Evolutionary conservation across 2,888 invertebrate species (phyloP).

Genomic region (Archips crataeganus): DNA sequence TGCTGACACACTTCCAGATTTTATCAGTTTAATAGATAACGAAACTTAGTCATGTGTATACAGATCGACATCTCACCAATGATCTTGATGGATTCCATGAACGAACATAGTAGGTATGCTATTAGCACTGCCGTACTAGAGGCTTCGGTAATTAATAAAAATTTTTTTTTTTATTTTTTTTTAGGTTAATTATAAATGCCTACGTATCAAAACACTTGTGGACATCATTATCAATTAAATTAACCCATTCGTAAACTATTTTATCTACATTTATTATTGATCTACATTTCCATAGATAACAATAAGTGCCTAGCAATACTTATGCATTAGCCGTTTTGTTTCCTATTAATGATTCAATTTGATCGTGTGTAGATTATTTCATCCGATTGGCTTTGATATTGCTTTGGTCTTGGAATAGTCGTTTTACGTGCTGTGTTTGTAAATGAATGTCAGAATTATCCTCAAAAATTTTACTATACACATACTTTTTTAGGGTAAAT

Average conservation of each 20-base stretch:
- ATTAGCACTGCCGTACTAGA: background rate
- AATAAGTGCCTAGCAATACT: background rate
- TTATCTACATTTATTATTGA: conserved; percentile 27
- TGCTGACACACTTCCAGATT: conserved; percentile 14
- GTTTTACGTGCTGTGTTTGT: too few relatives aligned
- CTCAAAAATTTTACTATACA: too few relatives aligned
- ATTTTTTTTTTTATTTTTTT: too few relatives aligned
- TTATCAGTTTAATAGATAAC: conserved; percentile 18
- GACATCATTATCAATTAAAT: conserved; percentile 7
- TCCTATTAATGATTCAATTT: background rate
- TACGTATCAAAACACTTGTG: background rate
- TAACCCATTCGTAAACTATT: conserved; percentile 18
- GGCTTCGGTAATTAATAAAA: too few relatives aligned
- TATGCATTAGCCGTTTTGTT: background rate
- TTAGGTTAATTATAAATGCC: too few relatives aligned
- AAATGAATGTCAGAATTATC: too few relatives aligned
- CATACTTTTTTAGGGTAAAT: too few relatives aligned
- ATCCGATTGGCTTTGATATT: background rate
- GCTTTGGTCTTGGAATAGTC: background rate
- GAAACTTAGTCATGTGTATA: background rate
- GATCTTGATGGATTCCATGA: background rate
- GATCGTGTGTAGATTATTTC: background rate
- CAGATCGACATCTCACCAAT: background rate
- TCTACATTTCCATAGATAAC: conserved; percentile 23
- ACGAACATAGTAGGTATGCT: background rate